These are phyloP conservation scores for Ciconia maguari DNA, from an alignment of 2,113 vertebrate species.

Conservation along the genomic window DNA sequence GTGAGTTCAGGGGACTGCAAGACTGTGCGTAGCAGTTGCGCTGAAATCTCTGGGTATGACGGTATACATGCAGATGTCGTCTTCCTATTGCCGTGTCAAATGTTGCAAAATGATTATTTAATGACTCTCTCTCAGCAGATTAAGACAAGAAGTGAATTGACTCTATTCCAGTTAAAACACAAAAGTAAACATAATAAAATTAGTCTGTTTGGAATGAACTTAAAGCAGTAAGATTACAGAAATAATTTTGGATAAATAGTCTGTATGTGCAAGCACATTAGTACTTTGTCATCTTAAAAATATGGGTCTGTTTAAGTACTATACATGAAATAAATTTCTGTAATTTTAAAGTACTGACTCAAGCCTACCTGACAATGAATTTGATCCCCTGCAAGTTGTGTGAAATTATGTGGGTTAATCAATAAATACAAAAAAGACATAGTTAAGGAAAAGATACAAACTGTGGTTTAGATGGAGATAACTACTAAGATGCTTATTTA, in stretches of 20 bases:
- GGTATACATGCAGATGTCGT: fast-evolving
- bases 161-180: neutral
- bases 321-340: neutral
- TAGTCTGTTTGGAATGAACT: neutral
- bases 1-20: too few species aligned
- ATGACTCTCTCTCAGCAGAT: neutral
- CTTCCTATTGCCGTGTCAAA: neutral
- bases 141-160: neutral
- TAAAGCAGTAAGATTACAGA: neutral
- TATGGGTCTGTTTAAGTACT: neutral
- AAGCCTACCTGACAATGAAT: neutral
- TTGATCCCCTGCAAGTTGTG: neutral
- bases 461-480: neutral
- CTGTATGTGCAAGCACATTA: neutral
- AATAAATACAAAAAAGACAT: neutral
- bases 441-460: neutral
- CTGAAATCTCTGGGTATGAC: neutral
- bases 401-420: neutral
- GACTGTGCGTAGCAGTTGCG: neutral
- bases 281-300: neutral
- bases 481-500: neutral
- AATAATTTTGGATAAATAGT: neutral
- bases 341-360: neutral
- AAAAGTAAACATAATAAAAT: neutral
- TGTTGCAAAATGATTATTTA: neutral